Percentiles rank a stretch among this genome's conserved stretches.
phyloP scores from a whole-genome alignment of 2,797 vertebrate species.

The Microchirus variegatus region DNA sequence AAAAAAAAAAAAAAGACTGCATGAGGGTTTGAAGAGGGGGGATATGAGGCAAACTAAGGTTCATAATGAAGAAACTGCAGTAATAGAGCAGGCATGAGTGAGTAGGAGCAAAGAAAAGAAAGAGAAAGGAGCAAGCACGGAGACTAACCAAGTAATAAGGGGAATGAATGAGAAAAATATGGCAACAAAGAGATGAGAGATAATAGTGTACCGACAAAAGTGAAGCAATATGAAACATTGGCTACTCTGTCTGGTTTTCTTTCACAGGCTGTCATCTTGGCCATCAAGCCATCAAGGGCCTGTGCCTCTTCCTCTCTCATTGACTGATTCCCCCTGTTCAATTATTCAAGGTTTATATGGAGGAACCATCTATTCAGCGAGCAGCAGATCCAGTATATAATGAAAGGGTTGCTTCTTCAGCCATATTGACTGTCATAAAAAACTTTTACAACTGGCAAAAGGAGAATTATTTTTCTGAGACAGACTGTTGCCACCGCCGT shows the following conservation, averaged over 20 bases:
- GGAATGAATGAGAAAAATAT: constrained; percentile 24
- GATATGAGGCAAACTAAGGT: constrained; percentile 26
- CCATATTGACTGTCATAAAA: constrained; percentile 76
- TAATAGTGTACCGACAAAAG: constrained; percentile 34
- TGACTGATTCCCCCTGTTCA: constrained; percentile 76
- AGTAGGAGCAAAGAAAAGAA: constrained; percentile 10
- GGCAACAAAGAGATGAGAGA: constrained; percentile 40
- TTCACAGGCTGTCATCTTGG: constrained; percentile 72
- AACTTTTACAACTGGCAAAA: constrained; percentile 78
- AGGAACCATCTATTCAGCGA: constrained; percentile 73
- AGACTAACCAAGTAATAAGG: constrained; percentile 17
- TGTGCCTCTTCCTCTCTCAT: constrained; percentile 54
- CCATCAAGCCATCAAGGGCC: constrained; percentile 68
- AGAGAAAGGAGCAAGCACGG: constrained; percentile 6
- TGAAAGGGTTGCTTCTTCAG: constrained; percentile 69
- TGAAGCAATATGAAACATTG: constrained; percentile 57
- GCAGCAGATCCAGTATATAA: constrained; percentile 73
- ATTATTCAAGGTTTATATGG: constrained; percentile 84
- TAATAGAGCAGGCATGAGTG: constrained; percentile 21
- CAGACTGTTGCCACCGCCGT: constrained; percentile 53
- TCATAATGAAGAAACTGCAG: constrained; percentile 22
- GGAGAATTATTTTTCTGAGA: constrained; percentile 76
- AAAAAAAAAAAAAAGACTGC: no score
- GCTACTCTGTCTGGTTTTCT: constrained; percentile 70
- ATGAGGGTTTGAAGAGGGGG: constrained; percentile 1